Evolutionary conservation across 1,140 invertebrate genomes (phyloP).

Genomic region (Zaprionus ghesquierei): DNA sequence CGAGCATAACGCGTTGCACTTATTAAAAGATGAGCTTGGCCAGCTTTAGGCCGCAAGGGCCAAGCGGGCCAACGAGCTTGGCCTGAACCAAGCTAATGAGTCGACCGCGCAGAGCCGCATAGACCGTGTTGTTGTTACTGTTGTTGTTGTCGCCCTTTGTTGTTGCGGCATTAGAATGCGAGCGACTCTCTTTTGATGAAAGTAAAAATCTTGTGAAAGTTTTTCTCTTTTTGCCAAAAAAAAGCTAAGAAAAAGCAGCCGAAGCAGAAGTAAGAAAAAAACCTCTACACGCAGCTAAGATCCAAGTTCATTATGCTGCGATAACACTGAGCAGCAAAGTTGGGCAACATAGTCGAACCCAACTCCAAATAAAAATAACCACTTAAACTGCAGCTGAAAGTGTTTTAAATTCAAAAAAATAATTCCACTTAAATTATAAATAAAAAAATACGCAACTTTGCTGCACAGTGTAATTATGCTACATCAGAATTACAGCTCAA

Average conservation of each 20-base stretch:
- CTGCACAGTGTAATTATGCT: conserved; percentile 42
- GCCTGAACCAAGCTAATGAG: neutral
- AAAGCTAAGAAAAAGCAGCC: neutral
- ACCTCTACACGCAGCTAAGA: conserved; percentile 27
- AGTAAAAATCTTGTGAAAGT: conserved; percentile 69
- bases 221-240: conserved; percentile 60
- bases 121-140: neutral
- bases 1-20: conserved; percentile 71
- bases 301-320: neutral
- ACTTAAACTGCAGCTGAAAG: neutral
- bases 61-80: conserved; percentile 36
- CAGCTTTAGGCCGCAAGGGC: conserved; percentile 35
- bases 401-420: neutral
- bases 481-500: conserved; percentile 44
- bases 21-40: conserved; percentile 55
- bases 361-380: neutral
- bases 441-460: neutral
- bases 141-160: conserved; percentile 4
- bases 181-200: conserved; percentile 38
- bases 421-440: neutral
- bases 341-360: fast-evolving
- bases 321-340: neutral
- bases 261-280: neutral
- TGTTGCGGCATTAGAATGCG: conserved; percentile 38
- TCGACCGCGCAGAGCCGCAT: neutral